Base-by-base conservation (phyloP, 2,888 invertebrate species). In the Horisme vitalbata region DNA sequence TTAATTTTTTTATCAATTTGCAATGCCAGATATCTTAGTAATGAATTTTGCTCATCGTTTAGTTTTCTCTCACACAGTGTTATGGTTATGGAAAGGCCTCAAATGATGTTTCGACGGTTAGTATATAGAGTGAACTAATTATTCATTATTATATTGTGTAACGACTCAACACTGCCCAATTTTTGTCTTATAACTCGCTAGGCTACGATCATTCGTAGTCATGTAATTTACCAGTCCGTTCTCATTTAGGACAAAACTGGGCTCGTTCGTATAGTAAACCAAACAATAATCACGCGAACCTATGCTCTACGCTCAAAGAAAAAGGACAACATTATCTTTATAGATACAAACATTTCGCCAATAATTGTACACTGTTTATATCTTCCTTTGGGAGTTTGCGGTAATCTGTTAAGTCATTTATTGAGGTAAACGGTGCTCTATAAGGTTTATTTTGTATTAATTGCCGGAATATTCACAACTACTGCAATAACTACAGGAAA, bases 161-260 rank as follows among this genome's bases (percentile, higher is more conserved):
- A 10, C 6, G 1, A 33, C 26, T 20, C 5, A 20, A 9, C 13
- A 37, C 39, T 37, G 36, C 47, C 37, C 37, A 52, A 43, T 39
- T 45, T 56, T 50, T 34, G 33, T 47, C 39, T 52, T 38, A 43
- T 45, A 54, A 52, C 47, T 57, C 51, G 33, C 45, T 47, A 50
- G 47, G 46, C 52, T 45, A 52, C 39, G 46, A 47, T 47, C 49
- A 53, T 44, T 51, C 35, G 49, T 39, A 54, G 51, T 41, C 57
- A 45, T 53, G 41, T 45, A 57, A 57, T 57, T 57, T 57, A 50
- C 57, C 54, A 54, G 54, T 49, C 39, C 47, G 54, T 57, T 52
- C 54, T 57, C 57, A 57, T 52, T 57, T 57, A 57, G 52, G 54
- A 45, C 54, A 50, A 52, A 41, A 36, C 54, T 53, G 41, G 41